Percentiles rank a stretch among this genome's conserved stretches.
Conservation (phyloP, 2,888 invertebrate species). For the Scaeva pyrastri region DNA sequence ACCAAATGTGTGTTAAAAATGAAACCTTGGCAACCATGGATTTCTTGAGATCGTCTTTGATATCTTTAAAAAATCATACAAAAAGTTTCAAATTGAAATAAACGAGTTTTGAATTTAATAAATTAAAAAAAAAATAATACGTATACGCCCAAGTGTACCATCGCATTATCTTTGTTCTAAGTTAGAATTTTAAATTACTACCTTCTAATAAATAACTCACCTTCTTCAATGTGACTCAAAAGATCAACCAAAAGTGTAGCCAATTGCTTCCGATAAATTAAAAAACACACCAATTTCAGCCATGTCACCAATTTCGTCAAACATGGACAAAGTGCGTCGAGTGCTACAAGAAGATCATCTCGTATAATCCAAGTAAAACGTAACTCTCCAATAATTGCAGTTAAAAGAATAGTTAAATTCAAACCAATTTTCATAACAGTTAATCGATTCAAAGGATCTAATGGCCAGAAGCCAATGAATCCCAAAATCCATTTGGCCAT, state of each 20-base stretch:
- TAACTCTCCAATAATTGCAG: conserved; percentile 51
- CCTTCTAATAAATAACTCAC: too few species aligned
- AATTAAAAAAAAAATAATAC: too few species aligned
- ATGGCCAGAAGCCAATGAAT: conserved; percentile 45
- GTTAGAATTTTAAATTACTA: too few species aligned
- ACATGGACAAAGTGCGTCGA: conserved; percentile 42
- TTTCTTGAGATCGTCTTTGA: background rate
- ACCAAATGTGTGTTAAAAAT: conserved; percentile 5
- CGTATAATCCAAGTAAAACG: conserved; percentile 45
- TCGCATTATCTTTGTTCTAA: too few species aligned
- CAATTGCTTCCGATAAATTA: conserved; percentile 25
- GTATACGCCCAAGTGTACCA: too few species aligned
- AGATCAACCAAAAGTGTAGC: background rate
- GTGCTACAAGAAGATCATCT: conserved; percentile 1
- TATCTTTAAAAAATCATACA: background rate
- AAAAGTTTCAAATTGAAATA: too few species aligned
- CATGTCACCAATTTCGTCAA: conserved; percentile 56
- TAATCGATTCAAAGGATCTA: background rate
- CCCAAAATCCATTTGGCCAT: conserved; percentile 13
- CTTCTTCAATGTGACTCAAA: background rate
- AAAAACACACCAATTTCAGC: conserved; percentile 40
- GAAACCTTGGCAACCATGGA: conserved; percentile 5
- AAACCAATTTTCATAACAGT: conserved; percentile 11
- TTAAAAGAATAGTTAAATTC: conserved; percentile 37
- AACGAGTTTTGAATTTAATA: too few species aligned